Evolutionary conservation across 2,113 vertebrate genomes (phyloP).

Genomic region (Ochotona curzoniae): DNA sequence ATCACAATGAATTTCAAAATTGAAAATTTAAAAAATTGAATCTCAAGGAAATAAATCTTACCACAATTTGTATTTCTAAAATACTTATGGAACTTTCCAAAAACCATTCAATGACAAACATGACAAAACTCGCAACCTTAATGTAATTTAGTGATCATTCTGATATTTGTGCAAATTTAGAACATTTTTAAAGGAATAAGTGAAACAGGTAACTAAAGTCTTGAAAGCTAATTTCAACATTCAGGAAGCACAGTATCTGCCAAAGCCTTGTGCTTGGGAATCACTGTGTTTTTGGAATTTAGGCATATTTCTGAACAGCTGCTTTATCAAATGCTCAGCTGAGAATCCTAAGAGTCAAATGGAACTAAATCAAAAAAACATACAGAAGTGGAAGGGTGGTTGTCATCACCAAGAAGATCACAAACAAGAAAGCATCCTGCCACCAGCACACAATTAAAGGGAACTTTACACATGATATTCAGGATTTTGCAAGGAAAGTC

Average conservation of each 20-base stretch:
- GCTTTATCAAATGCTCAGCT: slow-evolving; percentile 23
- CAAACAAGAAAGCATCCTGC: neutral
- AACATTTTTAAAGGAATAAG: neutral
- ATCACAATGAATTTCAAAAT: neutral
- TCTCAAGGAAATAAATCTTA: neutral
- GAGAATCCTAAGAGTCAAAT: neutral
- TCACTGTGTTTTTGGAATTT: neutral
- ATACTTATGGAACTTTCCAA: neutral
- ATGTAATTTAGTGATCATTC: neutral
- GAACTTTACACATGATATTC: no score
- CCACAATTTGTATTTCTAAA: slow-evolving; percentile 9
- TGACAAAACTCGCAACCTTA: neutral
- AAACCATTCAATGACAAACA: slow-evolving; percentile 35
- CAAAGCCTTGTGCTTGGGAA: slow-evolving; percentile 10
- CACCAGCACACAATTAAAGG: no score
- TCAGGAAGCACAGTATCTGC: neutral
- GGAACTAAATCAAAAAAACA: no score
- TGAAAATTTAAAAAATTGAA: neutral
- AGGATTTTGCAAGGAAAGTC: no score
- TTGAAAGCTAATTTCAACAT: slow-evolving; percentile 12
- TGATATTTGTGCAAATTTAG: neutral
- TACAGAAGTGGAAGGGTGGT: neutral
- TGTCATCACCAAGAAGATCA: slow-evolving; percentile 2
- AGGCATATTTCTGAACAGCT: slow-evolving; percentile 22
- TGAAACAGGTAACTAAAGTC: neutral